Conservation (phyloP, 2,113 vertebrate species). For the Dromiciops gliroides region DNA sequence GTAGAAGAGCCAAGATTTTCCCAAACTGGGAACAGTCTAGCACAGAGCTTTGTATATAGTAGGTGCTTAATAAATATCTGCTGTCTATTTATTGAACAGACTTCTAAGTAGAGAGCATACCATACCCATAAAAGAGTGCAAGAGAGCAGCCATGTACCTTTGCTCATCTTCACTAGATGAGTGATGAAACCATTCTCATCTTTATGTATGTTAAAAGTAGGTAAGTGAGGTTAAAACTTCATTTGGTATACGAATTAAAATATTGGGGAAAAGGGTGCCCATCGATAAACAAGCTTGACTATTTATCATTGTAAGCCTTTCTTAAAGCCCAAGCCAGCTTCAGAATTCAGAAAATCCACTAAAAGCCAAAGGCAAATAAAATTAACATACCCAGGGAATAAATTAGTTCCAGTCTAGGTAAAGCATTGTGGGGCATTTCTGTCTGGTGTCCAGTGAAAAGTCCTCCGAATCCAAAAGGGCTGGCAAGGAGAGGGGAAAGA, state of each 20-base stretch:
- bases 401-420: not conserved
- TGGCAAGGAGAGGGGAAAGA: not conserved
- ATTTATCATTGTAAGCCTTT: not conserved
- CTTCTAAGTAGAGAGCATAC: not conserved
- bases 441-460: not conserved
- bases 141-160: not conserved
- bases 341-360: conserved; percentile 68
- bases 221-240: not conserved
- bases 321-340: conserved; percentile 67
- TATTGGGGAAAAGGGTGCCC: not conserved
- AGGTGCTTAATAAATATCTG: not conserved
- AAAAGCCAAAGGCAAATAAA: conserved; percentile 77
- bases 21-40: not conserved
- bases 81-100: not conserved
- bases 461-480: not conserved
- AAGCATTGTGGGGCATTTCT: not conserved
- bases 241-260: not conserved
- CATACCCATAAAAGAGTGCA: not conserved
- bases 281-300: not conserved
- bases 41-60: not conserved
- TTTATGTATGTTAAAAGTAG: not conserved
- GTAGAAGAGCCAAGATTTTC: not conserved
- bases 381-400: not conserved
- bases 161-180: not conserved
- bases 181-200: not conserved